Percentiles rank a stretch among this genome's conserved stretches.
Conservation (phyloP, 2,888 invertebrate genomes). For the Ariolimax columbianus region DNA sequence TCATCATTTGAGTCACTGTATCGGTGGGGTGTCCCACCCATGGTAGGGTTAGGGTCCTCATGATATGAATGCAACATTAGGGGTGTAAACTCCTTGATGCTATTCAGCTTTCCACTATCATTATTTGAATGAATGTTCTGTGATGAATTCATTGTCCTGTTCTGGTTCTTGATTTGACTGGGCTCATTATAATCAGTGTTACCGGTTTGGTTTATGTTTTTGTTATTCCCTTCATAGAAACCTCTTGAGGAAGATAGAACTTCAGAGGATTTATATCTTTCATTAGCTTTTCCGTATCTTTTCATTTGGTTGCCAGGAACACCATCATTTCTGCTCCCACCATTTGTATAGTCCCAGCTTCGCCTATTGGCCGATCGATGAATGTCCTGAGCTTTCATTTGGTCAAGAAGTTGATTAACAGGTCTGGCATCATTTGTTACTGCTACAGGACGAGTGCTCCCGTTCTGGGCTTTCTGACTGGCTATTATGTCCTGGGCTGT, state of each 20-base stretch:
- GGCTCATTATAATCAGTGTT: not conserved
- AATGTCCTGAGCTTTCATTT: not conserved
- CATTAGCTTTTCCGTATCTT: slow-evolving; percentile 7
- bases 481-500: not conserved
- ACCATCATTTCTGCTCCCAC: not conserved
- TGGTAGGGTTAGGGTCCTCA: slow-evolving; percentile 2
- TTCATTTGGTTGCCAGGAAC: slow-evolving; percentile 3
- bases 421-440: not conserved
- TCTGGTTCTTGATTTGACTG: not conserved
- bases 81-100: slow-evolving; percentile 1
- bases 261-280: slow-evolving; percentile 39
- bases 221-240: not conserved
- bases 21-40: not conserved
- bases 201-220: not conserved
- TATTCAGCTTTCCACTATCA: slow-evolving; percentile 12
- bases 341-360: slow-evolving; percentile 45
- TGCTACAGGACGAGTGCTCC: not conserved
- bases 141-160: not conserved
- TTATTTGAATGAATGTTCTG: not conserved
- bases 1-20: not conserved
- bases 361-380: slow-evolving; percentile 13
- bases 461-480: not conserved
- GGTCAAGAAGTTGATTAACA: not conserved
- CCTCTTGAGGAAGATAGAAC: not conserved
- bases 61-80: slow-evolving; percentile 15